A percentile compares a stretch with the other conserved stretches of the same genome.
phyloP scores from a whole-genome alignment of 30 jellyfish, hydroid and myxozoan genomes.

The Nemopilema nomurai region DNA sequence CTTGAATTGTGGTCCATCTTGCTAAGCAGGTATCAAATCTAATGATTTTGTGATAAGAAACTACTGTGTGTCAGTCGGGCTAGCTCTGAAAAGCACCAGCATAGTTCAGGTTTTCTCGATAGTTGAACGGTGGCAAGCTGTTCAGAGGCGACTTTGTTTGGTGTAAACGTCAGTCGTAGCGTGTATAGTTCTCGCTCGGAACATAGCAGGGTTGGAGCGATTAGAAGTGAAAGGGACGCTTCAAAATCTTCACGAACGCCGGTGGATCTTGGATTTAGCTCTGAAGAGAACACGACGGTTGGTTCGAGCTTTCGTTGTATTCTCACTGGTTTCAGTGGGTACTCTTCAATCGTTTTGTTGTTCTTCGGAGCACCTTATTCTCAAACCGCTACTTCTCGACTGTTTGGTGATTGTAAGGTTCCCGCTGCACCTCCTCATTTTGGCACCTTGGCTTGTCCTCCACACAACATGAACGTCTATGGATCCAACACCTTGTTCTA shows the following conservation, averaged over 20 bases:
- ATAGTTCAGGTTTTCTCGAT: neutral
- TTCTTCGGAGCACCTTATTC: neutral
- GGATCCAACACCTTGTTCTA: conserved; percentile 16
- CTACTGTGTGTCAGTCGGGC: neutral
- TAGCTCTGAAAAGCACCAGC: neutral
- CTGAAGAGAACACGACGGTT: neutral
- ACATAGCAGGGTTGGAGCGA: neutral
- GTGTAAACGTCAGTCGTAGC: neutral
- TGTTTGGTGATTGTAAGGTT: neutral
- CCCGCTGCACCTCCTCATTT: neutral
- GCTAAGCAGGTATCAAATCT: neutral
- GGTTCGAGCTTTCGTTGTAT: neutral
- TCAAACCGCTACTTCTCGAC: neutral
- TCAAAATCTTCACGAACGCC: neutral
- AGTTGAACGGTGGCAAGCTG: neutral
- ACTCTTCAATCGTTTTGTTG: neutral
- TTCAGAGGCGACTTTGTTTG: neutral
- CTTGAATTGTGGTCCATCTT: neutral
- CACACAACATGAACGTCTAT: neutral
- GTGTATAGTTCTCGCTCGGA: neutral
- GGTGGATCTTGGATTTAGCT: neutral
- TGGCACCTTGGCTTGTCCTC: neutral
- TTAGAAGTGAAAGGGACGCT: neutral
- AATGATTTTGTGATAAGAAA: neutral
- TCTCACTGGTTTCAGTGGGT: neutral